Conservation (phyloP, 2,888 invertebrate genomes). For the Drosophila macrospina region DNA sequence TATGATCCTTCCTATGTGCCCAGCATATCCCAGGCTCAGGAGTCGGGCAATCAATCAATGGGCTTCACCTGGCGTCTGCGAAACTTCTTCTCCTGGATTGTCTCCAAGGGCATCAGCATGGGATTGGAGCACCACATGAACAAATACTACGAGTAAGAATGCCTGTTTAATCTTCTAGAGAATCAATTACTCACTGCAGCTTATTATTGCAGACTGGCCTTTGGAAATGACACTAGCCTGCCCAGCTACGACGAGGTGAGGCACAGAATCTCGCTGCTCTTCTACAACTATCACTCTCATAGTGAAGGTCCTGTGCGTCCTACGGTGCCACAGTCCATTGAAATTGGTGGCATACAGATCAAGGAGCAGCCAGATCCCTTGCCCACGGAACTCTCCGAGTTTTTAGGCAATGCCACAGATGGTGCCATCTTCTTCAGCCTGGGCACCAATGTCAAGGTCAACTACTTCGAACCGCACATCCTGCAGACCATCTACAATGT, state of each 20-base stretch:
- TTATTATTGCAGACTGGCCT: slow-evolving; percentile 34
- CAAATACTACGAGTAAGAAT: slow-evolving; percentile 44
- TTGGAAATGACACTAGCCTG: slow-evolving; percentile 51
- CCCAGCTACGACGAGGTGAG: slow-evolving; percentile 66
- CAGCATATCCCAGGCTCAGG: neutral
- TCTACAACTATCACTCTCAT: slow-evolving; percentile 78
- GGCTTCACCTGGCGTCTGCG: slow-evolving; percentile 52
- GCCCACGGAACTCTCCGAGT: slow-evolving; percentile 72
- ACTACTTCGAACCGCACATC: slow-evolving; percentile 85
- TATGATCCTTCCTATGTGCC: slow-evolving; percentile 74
- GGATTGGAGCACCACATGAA: slow-evolving; percentile 35
- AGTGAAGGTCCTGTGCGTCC: slow-evolving; percentile 79
- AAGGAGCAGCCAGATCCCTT: slow-evolving; percentile 77
- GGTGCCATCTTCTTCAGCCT: slow-evolving; percentile 85
- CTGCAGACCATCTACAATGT: slow-evolving; percentile 86
- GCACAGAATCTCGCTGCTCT: slow-evolving; percentile 73
- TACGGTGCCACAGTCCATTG: slow-evolving; percentile 76
- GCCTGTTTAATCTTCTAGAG: neutral
- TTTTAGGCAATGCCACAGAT: slow-evolving; percentile 74
- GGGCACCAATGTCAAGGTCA: slow-evolving; percentile 83
- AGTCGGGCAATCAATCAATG: slow-evolving; percentile 29
- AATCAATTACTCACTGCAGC: too few relatives aligned
- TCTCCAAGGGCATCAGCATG: slow-evolving; percentile 7
- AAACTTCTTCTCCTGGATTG: slow-evolving; percentile 26
- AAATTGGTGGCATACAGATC: slow-evolving; percentile 83